Evolutionary conservation across 2,113 vertebrate genomes (phyloP).

Genomic region (Seriola dumerili): DNA sequence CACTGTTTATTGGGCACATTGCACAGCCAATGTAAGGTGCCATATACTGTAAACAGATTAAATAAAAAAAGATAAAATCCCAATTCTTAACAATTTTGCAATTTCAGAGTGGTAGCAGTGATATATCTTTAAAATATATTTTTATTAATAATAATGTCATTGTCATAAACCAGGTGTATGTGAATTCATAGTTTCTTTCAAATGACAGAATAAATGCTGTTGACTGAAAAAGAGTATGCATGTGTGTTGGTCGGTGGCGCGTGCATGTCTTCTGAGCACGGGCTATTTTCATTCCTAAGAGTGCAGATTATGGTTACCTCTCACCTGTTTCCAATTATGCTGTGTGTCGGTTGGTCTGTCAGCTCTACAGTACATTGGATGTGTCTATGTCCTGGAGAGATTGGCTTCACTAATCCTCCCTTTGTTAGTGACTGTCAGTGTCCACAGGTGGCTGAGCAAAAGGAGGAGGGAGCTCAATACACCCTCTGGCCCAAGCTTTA

Average conservation of each 20-base stretch:
- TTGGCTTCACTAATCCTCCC: slow-evolving; percentile 72
- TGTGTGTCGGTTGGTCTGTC: slow-evolving; percentile 32
- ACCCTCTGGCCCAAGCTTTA: slow-evolving; percentile 1
- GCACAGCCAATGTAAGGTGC: neutral
- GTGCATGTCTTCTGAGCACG: neutral
- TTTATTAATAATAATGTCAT: neutral
- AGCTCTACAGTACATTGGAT: slow-evolving; percentile 29
- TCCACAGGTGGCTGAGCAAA: slow-evolving; percentile 49
- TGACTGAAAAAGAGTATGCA: neutral
- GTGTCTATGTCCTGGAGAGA: slow-evolving; percentile 37
- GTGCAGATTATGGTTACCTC: slow-evolving; percentile 27
- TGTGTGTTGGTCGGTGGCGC: slow-evolving; percentile 3
- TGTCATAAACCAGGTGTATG: neutral
- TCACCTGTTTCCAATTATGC: slow-evolving; percentile 65
- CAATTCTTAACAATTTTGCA: no score
- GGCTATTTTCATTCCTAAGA: slow-evolving; percentile 48
- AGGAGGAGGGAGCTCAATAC: slow-evolving; percentile 7
- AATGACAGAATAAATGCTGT: neutral
- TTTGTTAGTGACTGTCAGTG: slow-evolving; percentile 66
- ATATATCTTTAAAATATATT: neutral
- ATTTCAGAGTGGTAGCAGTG: neutral
- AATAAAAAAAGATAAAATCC: no score
- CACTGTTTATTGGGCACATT: neutral
- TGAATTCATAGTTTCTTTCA: no score
- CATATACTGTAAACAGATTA: neutral